Base-by-base conservation (phyloP, 2,888 invertebrate species). In the Octodonta nipae region DNA sequence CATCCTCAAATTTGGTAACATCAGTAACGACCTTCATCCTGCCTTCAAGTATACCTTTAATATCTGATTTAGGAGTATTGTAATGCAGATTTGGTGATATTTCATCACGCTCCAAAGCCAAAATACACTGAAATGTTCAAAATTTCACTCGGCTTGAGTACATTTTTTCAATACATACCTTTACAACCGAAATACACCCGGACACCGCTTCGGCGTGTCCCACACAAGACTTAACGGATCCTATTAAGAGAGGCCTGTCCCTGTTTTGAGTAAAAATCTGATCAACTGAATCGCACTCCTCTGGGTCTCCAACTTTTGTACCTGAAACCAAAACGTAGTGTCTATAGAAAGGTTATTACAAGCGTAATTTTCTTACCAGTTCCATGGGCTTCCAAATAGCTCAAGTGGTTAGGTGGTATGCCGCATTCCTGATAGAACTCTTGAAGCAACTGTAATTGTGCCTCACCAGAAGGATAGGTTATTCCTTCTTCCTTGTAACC, bases 151-250 rank as follows among this genome's bases (percentile, higher is more conserved):
- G 22, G 11, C 3, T 11, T 4, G 22, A 22, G 22, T 22, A 22
- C 22, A n/a, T 22, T 10, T 11, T 10, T n/a, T 3, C 22, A 2
- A 10, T 22, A 22, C 25, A 54, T 42, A 77, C 82, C 68, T 91
- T 91, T 1, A 80, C 74, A 37, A 91, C 57, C 0, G 86, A 81
- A 45, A 85, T 85, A 2, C 89, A 64, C 5, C 88, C 84, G 4
- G 85, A 83, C 2, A 76, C 75, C 1, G 91, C 82, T 55, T 95
- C 95, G 1, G 85, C 73, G 60, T 95, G 95, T 0, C 95, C 95
- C 57, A 92, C 70, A 60, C 92, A 95, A 0, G 91, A 89, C 56
- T 95, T 95, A 16, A 91, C 77, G 0, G 92, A 87, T 2, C 93
- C 93, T 36, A 95, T 81, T 29, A 73, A 62, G 0, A 92, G 81